phyloP scores from a whole-genome alignment of 2,888 invertebrate species.

The Ormyrus nitidulus region DNA sequence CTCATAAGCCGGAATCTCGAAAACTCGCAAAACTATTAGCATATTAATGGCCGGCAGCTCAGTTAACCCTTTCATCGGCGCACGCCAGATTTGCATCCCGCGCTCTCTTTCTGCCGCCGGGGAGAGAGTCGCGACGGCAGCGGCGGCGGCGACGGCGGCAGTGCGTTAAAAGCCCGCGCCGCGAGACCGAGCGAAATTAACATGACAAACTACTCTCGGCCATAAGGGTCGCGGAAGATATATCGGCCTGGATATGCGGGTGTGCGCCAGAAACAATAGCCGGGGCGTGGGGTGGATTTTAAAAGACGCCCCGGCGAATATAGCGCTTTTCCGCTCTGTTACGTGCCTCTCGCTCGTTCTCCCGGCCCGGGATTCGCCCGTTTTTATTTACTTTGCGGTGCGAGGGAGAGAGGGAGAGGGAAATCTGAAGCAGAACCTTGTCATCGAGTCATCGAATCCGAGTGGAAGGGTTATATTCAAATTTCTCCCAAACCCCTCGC shows the following conservation, averaged over 20 bases:
- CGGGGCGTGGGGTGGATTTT: slow-evolving; percentile 57
- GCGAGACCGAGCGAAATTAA: slow-evolving; percentile 66
- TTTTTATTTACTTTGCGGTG: slow-evolving; percentile 50
- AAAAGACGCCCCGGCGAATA: slow-evolving; percentile 23
- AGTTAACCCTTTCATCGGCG: slow-evolving; percentile 76
- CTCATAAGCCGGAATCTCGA: slow-evolving; percentile 74
- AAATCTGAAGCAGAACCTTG: slow-evolving; percentile 29
- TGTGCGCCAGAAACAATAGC: slow-evolving; percentile 74
- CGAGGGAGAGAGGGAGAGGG: neutral
- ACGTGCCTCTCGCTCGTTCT: slow-evolving; percentile 57
- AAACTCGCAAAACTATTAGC: slow-evolving; percentile 75
- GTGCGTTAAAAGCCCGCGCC: slow-evolving; percentile 74
- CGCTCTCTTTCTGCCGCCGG: slow-evolving; percentile 46
- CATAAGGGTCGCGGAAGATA: slow-evolving; percentile 74
- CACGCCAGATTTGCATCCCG: slow-evolving; percentile 74
- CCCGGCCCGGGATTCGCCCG: slow-evolving; percentile 54
- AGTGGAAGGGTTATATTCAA: slow-evolving; percentile 55
- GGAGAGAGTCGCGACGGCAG: slow-evolving; percentile 51
- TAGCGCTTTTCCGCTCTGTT: slow-evolving; percentile 56
- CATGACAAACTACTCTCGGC: slow-evolving; percentile 76
- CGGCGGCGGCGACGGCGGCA: slow-evolving; percentile 69
- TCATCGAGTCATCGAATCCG: slow-evolving; percentile 50
- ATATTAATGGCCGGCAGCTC: slow-evolving; percentile 75
- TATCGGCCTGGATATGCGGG: slow-evolving; percentile 73
- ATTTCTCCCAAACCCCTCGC: slow-evolving; percentile 37